Evolutionary conservation across 2,797 vertebrate species (phyloP), one percentile per base, ranked within the genome.

Genomic region (Enteromius mattozi): DNA sequence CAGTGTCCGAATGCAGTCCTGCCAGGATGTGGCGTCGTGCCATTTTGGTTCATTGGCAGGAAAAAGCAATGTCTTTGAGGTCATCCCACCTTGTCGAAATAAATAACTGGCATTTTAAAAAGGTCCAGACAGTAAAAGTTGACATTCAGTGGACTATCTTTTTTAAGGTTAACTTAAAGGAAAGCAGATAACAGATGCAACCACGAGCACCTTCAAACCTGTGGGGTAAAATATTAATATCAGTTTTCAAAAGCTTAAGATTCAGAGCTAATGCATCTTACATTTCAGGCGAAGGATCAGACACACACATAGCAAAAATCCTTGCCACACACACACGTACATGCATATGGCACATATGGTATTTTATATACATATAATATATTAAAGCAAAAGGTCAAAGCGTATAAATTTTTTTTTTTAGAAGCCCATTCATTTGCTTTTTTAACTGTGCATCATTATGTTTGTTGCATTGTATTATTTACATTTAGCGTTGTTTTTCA

Each of bases 21-120:
- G 10, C 88, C 88, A 88, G 89, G 90, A 91, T 87, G 77, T 49
- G 45, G 91, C 88, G 90, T 87, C 89, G 80, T 92, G 91, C 92
- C 91, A 91, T 93, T 59, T 92, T 90, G 79, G 71, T 88, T 92
- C 90, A 91, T 87, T 86, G 88, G 84, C 75, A 86, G 81, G 21
- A 35, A 76, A 82, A 89, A 85, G 88, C 69, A 70, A 69, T 79
- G 85, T 89, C 88, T 88, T 84, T 81, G 87, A 86, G 78, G 54
- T 88, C 85, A 80, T 65, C 66, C 81, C 78, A 49, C 84, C 84
- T 78, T 82, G 83, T 80, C 88, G 81, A 90, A 93, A 92, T 92
- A 93, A 93, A 93, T 87, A 92, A 91, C 74, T 80, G 86, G 94
- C 94, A 92, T 93, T 94, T 95, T 93, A 94, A 89, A 91, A 95